phyloP scores from a whole-genome alignment of 1,140 invertebrate genomes.

The Papilio helenus region DNA sequence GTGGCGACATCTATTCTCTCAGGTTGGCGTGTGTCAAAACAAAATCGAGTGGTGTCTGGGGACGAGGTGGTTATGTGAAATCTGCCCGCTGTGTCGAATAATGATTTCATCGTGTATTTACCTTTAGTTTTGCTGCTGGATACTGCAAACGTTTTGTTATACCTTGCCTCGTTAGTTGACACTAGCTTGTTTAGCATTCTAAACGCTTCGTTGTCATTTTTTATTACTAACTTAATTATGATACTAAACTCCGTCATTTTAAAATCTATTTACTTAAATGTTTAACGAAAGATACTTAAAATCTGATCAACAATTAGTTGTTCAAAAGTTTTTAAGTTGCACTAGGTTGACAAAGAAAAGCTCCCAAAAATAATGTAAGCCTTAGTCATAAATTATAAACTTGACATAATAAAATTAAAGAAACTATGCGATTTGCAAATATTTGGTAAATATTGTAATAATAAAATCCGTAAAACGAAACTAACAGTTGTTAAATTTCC shows the following conservation, averaged over 20 bases:
- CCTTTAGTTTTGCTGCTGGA: constrained; percentile 35
- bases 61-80: constrained; percentile 59
- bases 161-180: background rate
- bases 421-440: background rate
- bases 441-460: no score
- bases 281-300: no score
- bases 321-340: no score
- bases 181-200: no score
- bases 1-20: constrained; percentile 58
- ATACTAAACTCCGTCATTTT: background rate
- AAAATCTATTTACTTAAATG: no score
- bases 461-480: constrained; percentile 9
- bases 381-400: no score
- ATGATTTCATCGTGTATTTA: constrained; percentile 43
- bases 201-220: no score
- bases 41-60: constrained; percentile 79
- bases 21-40: constrained; percentile 75
- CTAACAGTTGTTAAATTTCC: constrained; percentile 13
- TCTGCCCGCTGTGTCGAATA: constrained; percentile 56
- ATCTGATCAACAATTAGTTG: no score
- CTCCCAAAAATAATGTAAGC: no score
- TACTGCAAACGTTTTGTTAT: constrained; percentile 12
- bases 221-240: no score
- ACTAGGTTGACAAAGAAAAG: no score
- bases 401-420: no score